Percentiles rank a stretch among this genome's conserved stretches.
Evolutionary conservation across 2,888 invertebrate species (phyloP).

Genomic region (Frankliniella intonsa): DNA sequence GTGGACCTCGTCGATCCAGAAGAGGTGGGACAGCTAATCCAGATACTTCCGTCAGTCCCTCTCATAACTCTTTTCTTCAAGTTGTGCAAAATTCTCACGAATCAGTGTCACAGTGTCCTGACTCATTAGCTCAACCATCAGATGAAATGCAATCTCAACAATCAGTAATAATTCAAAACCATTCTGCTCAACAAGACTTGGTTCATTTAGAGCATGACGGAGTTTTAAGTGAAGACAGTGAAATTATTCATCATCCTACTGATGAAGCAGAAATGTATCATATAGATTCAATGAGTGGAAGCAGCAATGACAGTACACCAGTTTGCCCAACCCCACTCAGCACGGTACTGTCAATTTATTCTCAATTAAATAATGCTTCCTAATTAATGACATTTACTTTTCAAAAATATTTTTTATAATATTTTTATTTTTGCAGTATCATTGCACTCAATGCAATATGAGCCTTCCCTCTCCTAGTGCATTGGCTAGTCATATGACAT

Average conservation of each 20-base stretch:
- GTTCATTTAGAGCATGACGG: no score
- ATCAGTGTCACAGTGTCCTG: not conserved
- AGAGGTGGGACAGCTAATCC: not conserved
- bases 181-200: not conserved
- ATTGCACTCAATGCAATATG: not conserved
- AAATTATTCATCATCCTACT: not conserved
- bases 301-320: not conserved
- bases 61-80: not conserved
- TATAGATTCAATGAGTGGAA: not conserved
- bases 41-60: not conserved
- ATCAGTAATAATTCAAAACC: not conserved
- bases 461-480: not conserved
- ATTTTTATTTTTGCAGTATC: not conserved
- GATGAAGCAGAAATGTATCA: not conserved
- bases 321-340: not conserved
- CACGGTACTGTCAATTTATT: not conserved
- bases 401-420: not conserved
- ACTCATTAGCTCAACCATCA: not conserved
- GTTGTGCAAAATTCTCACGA: not conserved
- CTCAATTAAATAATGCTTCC: no score
- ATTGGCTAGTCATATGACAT: not conserved
- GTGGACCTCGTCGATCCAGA: not conserved
- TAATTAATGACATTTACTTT: no score
- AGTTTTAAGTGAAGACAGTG: not conserved
- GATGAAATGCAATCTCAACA: not conserved